phyloP scores from a whole-genome alignment of 2,113 vertebrate species.

The Trachemys scripta region DNA sequence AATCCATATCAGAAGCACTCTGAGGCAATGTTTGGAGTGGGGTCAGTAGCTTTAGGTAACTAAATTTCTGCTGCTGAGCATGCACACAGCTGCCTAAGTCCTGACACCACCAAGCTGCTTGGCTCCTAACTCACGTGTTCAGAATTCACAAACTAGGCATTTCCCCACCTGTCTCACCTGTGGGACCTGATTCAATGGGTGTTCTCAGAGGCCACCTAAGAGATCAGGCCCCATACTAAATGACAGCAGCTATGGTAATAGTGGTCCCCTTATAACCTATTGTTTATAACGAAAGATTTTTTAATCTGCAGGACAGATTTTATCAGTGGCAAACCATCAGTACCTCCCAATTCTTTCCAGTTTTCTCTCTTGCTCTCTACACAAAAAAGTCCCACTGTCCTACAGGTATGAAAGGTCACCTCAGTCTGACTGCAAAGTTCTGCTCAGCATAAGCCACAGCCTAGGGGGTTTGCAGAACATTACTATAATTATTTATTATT shows the following conservation, averaged over 20 bases:
- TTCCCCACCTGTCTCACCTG: neutral
- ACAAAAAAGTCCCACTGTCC: too few species aligned
- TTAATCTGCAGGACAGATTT: neutral
- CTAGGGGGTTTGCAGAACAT: too few species aligned
- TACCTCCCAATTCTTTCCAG: too few species aligned
- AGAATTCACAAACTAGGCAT: neutral
- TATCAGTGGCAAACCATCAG: too few species aligned
- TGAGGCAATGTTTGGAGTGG: too few species aligned
- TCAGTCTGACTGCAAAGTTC: too few species aligned
- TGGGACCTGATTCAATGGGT: neutral
- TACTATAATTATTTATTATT: too few species aligned
- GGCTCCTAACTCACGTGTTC: neutral
- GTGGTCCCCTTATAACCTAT: neutral
- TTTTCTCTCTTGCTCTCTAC: too few species aligned
- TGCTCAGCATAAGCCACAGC: too few species aligned
- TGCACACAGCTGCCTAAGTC: neutral
- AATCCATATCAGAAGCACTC: too few species aligned
- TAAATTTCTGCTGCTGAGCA: neutral
- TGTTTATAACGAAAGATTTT: neutral
- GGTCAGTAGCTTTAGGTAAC: neutral
- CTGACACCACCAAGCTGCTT: neutral
- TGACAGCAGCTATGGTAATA: neutral
- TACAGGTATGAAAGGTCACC: too few species aligned
- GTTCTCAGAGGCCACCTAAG: neutral
- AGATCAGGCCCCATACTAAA: neutral